Conservation (phyloP, 2,113 vertebrate species). For the Alethe castanea region DNA sequence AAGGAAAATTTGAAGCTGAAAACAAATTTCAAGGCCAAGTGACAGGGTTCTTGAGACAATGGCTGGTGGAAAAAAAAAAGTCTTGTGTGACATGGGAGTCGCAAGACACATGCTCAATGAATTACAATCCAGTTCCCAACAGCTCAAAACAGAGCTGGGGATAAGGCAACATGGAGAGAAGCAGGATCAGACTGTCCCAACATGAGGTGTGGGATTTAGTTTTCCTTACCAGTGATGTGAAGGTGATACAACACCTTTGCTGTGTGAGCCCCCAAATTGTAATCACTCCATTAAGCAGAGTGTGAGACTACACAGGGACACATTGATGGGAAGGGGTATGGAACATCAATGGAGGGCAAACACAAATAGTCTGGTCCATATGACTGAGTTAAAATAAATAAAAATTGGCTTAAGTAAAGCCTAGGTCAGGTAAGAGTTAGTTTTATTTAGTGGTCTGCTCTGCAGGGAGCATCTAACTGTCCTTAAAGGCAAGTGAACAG, state of each 20-base stretch:
- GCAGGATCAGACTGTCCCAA: not conserved
- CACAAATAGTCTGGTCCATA: not conserved
- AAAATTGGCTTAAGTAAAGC: not conserved
- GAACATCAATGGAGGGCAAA: not conserved
- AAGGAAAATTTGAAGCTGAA: not conserved
- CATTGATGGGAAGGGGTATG: not conserved
- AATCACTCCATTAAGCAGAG: not conserved
- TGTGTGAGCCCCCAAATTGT: not conserved
- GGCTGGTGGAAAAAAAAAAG: not conserved
- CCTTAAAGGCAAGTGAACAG: not conserved
- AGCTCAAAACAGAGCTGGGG: not conserved
- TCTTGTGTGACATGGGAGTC: not conserved
- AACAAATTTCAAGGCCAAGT: not conserved
- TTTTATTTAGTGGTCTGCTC: not conserved
- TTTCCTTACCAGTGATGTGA: not conserved
- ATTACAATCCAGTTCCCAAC: not conserved
- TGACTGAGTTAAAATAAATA: not conserved
- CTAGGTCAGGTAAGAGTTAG: not conserved
- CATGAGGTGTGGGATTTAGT: accelerated
- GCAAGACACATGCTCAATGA: not conserved
- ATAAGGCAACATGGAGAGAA: accelerated
- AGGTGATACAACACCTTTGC: not conserved
- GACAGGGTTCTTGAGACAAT: not conserved
- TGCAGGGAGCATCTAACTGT: not conserved
- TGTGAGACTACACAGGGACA: not conserved